phyloP scores from a whole-genome alignment of 2,113 vertebrate species.

The Mesoclemmys tuberculata region DNA sequence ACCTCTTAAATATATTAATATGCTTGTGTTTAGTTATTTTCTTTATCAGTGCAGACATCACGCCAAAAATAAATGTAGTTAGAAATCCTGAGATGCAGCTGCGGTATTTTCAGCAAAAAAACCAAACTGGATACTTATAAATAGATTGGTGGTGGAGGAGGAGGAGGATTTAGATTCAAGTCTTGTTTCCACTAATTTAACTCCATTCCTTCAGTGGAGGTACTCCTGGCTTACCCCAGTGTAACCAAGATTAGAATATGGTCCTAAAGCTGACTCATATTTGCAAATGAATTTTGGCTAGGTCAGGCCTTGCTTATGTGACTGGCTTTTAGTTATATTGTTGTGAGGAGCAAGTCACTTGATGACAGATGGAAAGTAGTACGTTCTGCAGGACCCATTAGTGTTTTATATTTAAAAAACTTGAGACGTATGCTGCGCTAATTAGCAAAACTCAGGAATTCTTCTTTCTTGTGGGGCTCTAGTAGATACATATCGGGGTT shows the following conservation, averaged over 20 bases:
- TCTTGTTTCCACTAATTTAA: not conserved
- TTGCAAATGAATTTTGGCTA: not conserved
- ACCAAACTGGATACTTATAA: not conserved
- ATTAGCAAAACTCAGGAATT: not conserved
- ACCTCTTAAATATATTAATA: not conserved
- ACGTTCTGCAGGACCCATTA: not conserved
- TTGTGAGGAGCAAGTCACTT: not conserved
- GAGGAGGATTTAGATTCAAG: not conserved
- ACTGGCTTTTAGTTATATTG: not conserved
- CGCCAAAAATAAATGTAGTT: not conserved
- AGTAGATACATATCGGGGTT: not conserved
- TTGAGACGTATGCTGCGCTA: not conserved
- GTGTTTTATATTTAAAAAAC: not conserved
- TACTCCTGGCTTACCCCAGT: not conserved
- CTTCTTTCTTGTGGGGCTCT: not conserved
- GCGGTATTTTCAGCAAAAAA: not conserved
- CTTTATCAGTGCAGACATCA: not conserved
- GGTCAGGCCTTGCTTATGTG: not conserved
- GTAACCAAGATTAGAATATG: not conserved
- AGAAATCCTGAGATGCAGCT: not conserved
- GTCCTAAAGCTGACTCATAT: not conserved
- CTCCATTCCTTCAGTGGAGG: not conserved
- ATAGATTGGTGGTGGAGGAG: not conserved
- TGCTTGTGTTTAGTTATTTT: not conserved
- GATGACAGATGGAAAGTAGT: not conserved